Evolutionary conservation across 2,797 vertebrate genomes (phyloP).

Genomic region (Holocentrus rufus): DNA sequence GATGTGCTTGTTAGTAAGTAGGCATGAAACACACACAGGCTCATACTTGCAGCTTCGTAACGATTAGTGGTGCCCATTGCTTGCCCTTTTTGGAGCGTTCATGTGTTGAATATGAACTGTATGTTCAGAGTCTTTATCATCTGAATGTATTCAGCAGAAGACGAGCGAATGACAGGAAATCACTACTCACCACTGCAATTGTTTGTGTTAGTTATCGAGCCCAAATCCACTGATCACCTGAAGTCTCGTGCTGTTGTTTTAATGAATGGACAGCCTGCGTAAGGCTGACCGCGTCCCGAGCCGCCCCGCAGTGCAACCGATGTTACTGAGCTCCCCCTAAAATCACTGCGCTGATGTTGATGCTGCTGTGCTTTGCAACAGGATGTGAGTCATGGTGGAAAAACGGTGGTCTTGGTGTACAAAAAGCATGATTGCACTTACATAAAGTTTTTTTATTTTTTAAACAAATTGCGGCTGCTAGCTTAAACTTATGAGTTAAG

Average conservation of each 20-base stretch:
- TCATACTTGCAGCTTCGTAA: slow-evolving; percentile 43
- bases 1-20: slow-evolving; percentile 80
- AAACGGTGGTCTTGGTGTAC: no score
- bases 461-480: no score
- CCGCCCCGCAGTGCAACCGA: slow-evolving; percentile 25
- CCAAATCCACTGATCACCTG: slow-evolving; percentile 17
- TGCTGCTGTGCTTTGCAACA: no score
- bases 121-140: slow-evolving; percentile 15
- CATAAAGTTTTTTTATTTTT: no score
- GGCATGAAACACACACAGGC: slow-evolving; percentile 57
- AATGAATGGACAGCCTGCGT: slow-evolving; percentile 35
- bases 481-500: no score
- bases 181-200: slow-evolving; percentile 4
- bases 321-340: no score
- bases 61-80: slow-evolving; percentile 51
- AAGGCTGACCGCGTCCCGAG: slow-evolving; percentile 38
- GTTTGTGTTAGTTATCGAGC: not conserved
- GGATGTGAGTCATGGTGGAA: no score
- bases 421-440: no score
- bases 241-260: slow-evolving; percentile 22
- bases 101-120: slow-evolving; percentile 33
- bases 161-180: slow-evolving; percentile 11
- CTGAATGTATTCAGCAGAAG: slow-evolving; percentile 4
- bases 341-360: no score
- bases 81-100: slow-evolving; percentile 23